Evolutionary conservation across 2,888 invertebrate genomes (phyloP), one percentile per base, ranked within the genome.

Genomic region (Noctuana brunneofusca): DNA sequence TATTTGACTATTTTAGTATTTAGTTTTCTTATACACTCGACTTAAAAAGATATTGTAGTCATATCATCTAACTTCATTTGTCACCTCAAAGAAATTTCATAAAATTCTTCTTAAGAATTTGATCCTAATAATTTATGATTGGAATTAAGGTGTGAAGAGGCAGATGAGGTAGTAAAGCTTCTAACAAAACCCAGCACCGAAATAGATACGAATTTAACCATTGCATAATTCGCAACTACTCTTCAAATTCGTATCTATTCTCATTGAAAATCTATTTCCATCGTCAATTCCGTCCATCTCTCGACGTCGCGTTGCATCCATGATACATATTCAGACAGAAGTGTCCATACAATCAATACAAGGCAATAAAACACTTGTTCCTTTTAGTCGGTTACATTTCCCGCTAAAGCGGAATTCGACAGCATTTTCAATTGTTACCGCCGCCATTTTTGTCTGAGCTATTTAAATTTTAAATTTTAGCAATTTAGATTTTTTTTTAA

Each of bases 371-470:
- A 55, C 54, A 62, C 62, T 62, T 62, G 49, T 62, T 62, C 55
- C 62, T 62, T 62, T 62, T 62, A 55, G 62, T 55, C 55, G 55
- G 62, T 62, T 62, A 62, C 62, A 62, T 62, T 62, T 62, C 62
- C 62, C 41, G 41, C 49, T 55, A 55, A 62, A 62, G 54, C 55
- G 46, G 62, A 62, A 62, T 62, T 55, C 55, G 30, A 27, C 49
- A 55, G 55, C 62, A 62, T 62, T 62, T 60, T 62, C 62, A 62
- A 62, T 55, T 55, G 62, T 62, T 49, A 62, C 62, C 55, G 49
- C 27, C 62, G 55, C 55, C 55, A 62, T 62, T 62, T 55, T 55
- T 48, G 49, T 49, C 18, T 38, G 38, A 38, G 38, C 55, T 62
- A 62, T 62, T 55, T 62, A 55, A 38, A 41, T 62, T 55, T 62